These are phyloP conservation scores for Dorcus hopei DNA, from an alignment of 2,888 invertebrate species.

Conservation along the genomic window DNA sequence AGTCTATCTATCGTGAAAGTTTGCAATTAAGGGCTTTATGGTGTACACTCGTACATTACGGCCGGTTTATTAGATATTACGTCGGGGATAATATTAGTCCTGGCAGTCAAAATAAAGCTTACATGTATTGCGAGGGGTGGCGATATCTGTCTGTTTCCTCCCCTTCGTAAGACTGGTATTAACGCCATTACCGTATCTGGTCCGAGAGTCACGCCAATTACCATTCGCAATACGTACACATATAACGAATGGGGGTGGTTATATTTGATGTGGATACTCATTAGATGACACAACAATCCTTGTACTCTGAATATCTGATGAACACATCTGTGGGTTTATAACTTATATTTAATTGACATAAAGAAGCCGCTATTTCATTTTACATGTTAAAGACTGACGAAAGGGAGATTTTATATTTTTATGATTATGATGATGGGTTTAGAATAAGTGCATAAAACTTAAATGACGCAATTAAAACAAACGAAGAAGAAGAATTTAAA, in stretches of 20 bases:
- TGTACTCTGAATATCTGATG: constrained; percentile 1
- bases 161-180: constrained; percentile 37
- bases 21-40: background rate
- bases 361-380: too few relatives aligned
- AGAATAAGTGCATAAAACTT: too few relatives aligned
- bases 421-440: too few relatives aligned
- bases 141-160: constrained; percentile 16
- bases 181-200: constrained; percentile 44
- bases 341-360: too few relatives aligned
- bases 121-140: constrained; percentile 28
- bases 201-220: constrained; percentile 45
- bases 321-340: background rate
- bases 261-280: constrained; percentile 18
- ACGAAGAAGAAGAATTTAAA: too few relatives aligned
- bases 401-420: too few relatives aligned
- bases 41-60: constrained; percentile 1
- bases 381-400: too few relatives aligned
- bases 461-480: too few relatives aligned
- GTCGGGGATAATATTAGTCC: constrained; percentile 44
- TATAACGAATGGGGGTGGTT: constrained; percentile 14
- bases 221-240: constrained; percentile 28
- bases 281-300: constrained; percentile 16
- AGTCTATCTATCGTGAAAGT: too few relatives aligned
- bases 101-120: constrained; percentile 41
- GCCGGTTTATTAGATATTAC: constrained; percentile 41